phyloP scores from a whole-genome alignment of 2,113 vertebrate genomes.

The Nyctibius bracteatus region DNA sequence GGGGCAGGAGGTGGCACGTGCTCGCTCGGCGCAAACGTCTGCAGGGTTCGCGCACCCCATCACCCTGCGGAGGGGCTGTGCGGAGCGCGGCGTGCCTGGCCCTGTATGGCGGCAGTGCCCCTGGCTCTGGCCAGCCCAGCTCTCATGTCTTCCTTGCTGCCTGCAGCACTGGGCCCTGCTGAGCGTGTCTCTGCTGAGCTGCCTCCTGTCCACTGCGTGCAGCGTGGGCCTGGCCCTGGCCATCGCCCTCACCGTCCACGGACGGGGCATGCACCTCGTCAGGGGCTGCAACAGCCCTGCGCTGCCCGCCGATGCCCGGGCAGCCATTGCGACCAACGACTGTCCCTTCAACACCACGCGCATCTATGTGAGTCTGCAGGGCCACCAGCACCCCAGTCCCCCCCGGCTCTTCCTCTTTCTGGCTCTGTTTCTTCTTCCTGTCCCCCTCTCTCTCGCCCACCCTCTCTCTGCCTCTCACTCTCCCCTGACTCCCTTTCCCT shows the following conservation, averaged over 20 bases:
- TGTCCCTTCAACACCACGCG: slow-evolving; percentile 92
- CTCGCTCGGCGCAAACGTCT: fast-evolving
- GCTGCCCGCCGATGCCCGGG: slow-evolving; percentile 70
- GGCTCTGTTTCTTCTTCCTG: background rate
- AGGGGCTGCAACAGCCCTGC: slow-evolving; percentile 81
- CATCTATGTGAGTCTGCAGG: slow-evolving; percentile 84
- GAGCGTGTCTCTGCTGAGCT: slow-evolving; percentile 75
- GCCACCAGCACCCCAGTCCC: fast-evolving
- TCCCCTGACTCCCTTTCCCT: no score
- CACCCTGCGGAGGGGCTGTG: fast-evolving
- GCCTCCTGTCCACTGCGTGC: slow-evolving; percentile 83
- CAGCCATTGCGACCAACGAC: slow-evolving; percentile 66
- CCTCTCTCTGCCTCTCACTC: no score
- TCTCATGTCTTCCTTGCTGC: background rate
- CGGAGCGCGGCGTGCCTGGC: fast-evolving
- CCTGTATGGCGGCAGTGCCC: fast-evolving
- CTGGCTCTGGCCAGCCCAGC: no score
- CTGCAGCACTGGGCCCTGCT: slow-evolving; percentile 84
- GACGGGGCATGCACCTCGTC: slow-evolving; percentile 77
- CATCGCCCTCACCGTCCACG: slow-evolving; percentile 79
- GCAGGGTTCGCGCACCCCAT: fast-evolving
- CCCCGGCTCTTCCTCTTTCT: no score
- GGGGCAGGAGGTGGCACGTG: fast-evolving
- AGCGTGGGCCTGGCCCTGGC: slow-evolving; percentile 81
- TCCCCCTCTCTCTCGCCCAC: no score